Conservation (phyloP, 2,888 invertebrate genomes). For the Hofmannophila pseudospretella region DNA sequence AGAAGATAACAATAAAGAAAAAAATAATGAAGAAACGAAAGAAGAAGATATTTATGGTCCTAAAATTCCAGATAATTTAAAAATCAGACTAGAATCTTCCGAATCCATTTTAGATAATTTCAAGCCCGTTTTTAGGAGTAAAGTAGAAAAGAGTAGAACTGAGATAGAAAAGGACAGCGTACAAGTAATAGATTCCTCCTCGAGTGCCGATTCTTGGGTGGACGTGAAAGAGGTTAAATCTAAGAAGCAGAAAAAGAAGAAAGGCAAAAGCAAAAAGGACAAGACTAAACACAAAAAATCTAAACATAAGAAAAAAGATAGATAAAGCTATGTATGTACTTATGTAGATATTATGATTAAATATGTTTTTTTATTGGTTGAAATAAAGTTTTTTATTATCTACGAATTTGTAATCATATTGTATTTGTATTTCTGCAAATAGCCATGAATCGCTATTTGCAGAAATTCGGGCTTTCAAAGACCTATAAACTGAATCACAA, state of each 20-base stretch:
- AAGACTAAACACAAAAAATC: slow-evolving; percentile 62
- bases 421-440: too few relatives aligned
- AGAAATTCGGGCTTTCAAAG: too few relatives aligned
- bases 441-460: too few relatives aligned
- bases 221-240: slow-evolving; percentile 57
- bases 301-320: slow-evolving; percentile 63
- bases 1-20: slow-evolving; percentile 3
- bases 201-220: slow-evolving; percentile 71
- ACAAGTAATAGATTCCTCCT: slow-evolving; percentile 41
- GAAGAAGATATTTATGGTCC: slow-evolving; percentile 70
- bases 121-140: slow-evolving; percentile 32
- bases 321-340: slow-evolving; percentile 22
- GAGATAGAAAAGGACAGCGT: slow-evolving; percentile 13
- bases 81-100: slow-evolving; percentile 34
- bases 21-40: slow-evolving; percentile 11
- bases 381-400: too few relatives aligned
- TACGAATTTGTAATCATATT: too few relatives aligned
- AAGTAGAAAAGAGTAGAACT: slow-evolving; percentile 20
- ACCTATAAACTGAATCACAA: too few relatives aligned
- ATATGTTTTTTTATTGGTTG: too few relatives aligned
- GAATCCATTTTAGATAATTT: slow-evolving; percentile 18
- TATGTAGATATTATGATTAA: too few relatives aligned
- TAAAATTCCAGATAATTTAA: slow-evolving; percentile 72
- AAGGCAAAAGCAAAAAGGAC: slow-evolving; percentile 66
- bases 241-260: slow-evolving; percentile 60